These are phyloP conservation scores for Enteromius radiatus DNA, from an alignment of 2,797 vertebrate genomes.

Conservation along the genomic window DNA sequence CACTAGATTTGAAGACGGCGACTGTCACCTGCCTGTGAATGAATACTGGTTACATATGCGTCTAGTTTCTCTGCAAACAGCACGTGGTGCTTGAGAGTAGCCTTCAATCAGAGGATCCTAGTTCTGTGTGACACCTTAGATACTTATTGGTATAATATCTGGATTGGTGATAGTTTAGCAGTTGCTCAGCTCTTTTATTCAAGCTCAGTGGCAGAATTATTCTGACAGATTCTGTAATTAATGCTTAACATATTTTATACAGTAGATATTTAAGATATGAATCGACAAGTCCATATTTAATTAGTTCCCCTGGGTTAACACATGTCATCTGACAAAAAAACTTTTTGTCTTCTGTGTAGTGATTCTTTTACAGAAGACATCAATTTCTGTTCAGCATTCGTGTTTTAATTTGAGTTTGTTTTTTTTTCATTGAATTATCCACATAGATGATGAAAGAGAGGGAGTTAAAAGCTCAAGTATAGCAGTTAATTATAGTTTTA, in stretches of 20 bases:
- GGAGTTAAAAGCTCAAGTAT: background rate
- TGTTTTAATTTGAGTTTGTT: too few relatives aligned
- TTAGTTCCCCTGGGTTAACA: background rate
- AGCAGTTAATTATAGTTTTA: background rate
- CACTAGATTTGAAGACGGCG: background rate
- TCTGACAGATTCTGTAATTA: background rate
- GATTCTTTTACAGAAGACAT: background rate
- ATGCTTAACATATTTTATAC: background rate
- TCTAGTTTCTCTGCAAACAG: constrained; percentile 7
- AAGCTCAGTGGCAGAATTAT: background rate
- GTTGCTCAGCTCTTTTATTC: background rate
- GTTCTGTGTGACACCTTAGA: background rate
- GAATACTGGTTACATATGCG: constrained; percentile 26
- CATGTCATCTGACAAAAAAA: background rate
- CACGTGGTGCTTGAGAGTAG: constrained; percentile 15
- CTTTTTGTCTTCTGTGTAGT: background rate
- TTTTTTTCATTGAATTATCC: too few relatives aligned
- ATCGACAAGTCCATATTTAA: background rate
- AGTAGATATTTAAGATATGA: constrained; percentile 10
- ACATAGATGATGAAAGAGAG: background rate
- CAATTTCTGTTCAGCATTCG: background rate
- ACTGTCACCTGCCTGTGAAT: constrained; percentile 33
- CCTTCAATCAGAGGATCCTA: background rate
- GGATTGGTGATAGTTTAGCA: constrained; percentile 6
- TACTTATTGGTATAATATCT: background rate